Evolutionary conservation across 2,888 invertebrate genomes (phyloP).

Genomic region (Acholoe squamosa): DNA sequence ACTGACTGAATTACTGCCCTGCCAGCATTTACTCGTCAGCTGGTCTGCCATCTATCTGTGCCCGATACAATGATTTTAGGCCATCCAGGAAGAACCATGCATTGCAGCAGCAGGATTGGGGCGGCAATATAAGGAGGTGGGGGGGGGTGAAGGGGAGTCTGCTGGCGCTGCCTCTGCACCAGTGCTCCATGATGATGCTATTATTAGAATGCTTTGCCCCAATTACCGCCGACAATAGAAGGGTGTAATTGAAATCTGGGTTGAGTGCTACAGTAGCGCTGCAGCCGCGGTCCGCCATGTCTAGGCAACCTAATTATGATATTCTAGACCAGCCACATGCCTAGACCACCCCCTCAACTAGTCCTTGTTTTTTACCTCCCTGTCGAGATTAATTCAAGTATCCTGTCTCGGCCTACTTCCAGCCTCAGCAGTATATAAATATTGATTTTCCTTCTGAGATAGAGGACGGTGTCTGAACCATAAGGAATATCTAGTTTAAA

Average conservation of each 20-base stretch:
- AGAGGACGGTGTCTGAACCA: too few relatives aligned
- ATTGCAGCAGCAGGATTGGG: constrained; percentile 1
- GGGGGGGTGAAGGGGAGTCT: background rate
- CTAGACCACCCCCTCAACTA: constrained; percentile 12
- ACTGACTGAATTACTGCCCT: too few relatives aligned
- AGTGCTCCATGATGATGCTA: constrained; percentile 48
- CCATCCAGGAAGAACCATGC: constrained; percentile 9
- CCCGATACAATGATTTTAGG: constrained; percentile 8
- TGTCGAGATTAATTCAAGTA: constrained; percentile 2
- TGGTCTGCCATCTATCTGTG: background rate
- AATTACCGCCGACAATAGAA: constrained; percentile 54
- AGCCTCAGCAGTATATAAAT: background rate
- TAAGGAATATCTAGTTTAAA: too few relatives aligned
- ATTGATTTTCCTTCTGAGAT: background rate
- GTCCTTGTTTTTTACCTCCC: background rate
- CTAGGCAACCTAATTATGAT: constrained; percentile 58
- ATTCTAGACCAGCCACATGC: constrained; percentile 18
- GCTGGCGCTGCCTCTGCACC: background rate
- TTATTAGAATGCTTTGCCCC: constrained; percentile 60
- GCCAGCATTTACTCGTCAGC: too few relatives aligned
- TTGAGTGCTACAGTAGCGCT: constrained; percentile 50
- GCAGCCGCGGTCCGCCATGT: background rate
- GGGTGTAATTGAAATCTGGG: constrained; percentile 59
- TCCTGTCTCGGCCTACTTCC: background rate
- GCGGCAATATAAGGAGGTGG: constrained; percentile 13